These are phyloP conservation scores for Virgularia gustaviana DNA, from an alignment of 92 coral and sea anemone genomes.

Conservation along the genomic window DNA sequence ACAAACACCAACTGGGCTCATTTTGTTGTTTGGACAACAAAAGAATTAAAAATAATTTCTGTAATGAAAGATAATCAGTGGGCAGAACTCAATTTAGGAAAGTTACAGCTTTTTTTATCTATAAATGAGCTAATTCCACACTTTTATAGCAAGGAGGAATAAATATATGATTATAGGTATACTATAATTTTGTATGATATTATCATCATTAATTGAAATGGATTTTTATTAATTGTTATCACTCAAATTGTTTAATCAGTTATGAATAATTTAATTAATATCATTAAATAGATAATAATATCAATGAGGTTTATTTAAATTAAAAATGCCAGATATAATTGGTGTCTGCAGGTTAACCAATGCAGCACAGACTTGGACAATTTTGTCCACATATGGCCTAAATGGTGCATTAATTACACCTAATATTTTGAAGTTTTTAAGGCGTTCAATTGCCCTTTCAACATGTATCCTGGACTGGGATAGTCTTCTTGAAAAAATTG, in stretches of 20 bases:
- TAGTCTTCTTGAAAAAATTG: conserved; percentile 43
- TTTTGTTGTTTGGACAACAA: conserved; percentile 44
- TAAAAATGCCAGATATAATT: neutral
- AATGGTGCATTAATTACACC: conserved; percentile 49
- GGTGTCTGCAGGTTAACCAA: conserved; percentile 55
- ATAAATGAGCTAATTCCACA: conserved; percentile 40
- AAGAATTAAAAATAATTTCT: conserved; percentile 25
- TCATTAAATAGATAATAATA: no score
- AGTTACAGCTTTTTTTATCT: conserved; percentile 21
- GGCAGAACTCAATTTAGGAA: conserved; percentile 14
- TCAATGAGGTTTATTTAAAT: no score
- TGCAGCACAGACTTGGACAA: conserved; percentile 57
- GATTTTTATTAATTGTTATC: no score
- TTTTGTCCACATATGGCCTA: conserved; percentile 42
- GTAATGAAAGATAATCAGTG: conserved; percentile 9
- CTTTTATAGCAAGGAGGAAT: conserved; percentile 24
- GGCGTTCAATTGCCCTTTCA: conserved; percentile 61
- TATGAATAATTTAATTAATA: no score
- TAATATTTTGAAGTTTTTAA: conserved; percentile 55
- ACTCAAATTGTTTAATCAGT: no score
- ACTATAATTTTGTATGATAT: neutral
- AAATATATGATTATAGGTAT: conserved; percentile 3
- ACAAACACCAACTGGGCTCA: conserved; percentile 36
- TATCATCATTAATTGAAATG: no score
- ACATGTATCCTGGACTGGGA: conserved; percentile 59